Percentiles rank a stretch among this genome's conserved stretches.
These are phyloP conservation scores for Nettapus auritus DNA, from an alignment of 2,113 vertebrate species.

Conservation along the genomic window DNA sequence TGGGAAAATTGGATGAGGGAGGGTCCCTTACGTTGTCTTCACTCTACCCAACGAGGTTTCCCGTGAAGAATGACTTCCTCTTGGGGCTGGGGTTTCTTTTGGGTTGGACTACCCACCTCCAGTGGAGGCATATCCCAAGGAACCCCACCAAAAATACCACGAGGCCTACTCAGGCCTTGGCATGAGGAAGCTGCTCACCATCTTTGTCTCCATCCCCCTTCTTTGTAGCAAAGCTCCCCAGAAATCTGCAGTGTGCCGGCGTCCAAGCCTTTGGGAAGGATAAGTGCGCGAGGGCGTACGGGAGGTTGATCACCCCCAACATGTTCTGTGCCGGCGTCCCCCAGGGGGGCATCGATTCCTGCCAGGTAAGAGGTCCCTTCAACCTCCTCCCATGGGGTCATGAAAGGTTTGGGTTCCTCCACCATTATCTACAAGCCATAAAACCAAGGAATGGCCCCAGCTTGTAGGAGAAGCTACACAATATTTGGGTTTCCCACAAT, in stretches of 20 bases:
- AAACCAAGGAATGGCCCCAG: accelerated
- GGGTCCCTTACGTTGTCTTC: not conserved
- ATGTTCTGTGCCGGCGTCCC: constrained; percentile 25
- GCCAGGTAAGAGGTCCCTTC: not conserved
- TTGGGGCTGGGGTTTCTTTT: not conserved
- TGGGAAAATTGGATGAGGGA: not conserved
- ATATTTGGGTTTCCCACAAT: not conserved
- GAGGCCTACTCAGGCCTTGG: not conserved
- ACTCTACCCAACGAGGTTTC: not conserved
- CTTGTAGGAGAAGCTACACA: not conserved
- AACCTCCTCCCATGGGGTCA: not conserved
- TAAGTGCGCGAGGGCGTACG: not conserved
- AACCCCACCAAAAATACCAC: not conserved
- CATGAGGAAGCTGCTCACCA: accelerated
- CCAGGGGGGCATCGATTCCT: not conserved
- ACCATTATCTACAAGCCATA: not conserved
- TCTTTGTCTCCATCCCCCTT: not conserved
- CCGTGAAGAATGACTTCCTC: accelerated
- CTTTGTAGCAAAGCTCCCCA: not conserved
- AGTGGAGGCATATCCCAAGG: not conserved
- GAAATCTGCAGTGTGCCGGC: not conserved
- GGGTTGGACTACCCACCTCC: not conserved
- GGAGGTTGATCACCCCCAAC: not conserved
- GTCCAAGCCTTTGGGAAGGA: not conserved
- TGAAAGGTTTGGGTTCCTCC: not conserved